Evolutionary conservation across 2,113 vertebrate species (phyloP).

Genomic region (Riparia riparia): DNA sequence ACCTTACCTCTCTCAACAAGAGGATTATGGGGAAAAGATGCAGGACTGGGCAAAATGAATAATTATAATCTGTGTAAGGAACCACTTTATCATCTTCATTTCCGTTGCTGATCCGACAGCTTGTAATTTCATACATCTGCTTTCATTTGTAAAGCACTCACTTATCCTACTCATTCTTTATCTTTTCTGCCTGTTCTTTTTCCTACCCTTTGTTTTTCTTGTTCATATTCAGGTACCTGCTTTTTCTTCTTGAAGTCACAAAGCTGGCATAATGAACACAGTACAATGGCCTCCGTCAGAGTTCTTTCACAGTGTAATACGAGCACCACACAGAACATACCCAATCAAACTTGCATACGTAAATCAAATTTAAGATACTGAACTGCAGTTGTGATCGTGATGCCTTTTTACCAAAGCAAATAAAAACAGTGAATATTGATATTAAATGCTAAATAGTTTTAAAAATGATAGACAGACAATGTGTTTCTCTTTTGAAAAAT

Average conservation of each 20-base stretch:
- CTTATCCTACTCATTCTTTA: constrained; percentile 80
- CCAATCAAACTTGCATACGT: background rate
- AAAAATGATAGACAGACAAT: background rate
- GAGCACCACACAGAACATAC: background rate
- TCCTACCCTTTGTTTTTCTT: constrained; percentile 74
- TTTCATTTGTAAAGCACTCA: constrained; percentile 93
- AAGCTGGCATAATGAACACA: constrained; percentile 54
- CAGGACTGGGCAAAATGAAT: constrained; percentile 84
- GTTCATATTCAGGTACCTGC: constrained; percentile 65
- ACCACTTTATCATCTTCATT: constrained; percentile 91
- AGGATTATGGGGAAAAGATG: constrained; percentile 74
- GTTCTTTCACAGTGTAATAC: constrained; percentile 45
- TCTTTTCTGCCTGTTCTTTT: constrained; percentile 70
- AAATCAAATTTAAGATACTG: constrained; percentile 48
- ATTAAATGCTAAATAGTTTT: constrained; percentile 12
- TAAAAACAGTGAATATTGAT: constrained; percentile 21
- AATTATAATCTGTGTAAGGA: constrained; percentile 88
- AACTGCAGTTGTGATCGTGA: background rate
- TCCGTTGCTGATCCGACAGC: constrained; percentile 91
- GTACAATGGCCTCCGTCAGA: constrained; percentile 23
- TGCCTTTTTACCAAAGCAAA: constrained; percentile 44
- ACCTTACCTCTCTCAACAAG: constrained; percentile 42
- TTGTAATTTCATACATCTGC: constrained; percentile 97
- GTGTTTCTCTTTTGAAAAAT: background rate
- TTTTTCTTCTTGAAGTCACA: constrained; percentile 65